Evolutionary conservation across 2,888 invertebrate species (phyloP), one percentile per base, ranked within the genome.

Genomic region (Dyspetes luteomarginatus): DNA sequence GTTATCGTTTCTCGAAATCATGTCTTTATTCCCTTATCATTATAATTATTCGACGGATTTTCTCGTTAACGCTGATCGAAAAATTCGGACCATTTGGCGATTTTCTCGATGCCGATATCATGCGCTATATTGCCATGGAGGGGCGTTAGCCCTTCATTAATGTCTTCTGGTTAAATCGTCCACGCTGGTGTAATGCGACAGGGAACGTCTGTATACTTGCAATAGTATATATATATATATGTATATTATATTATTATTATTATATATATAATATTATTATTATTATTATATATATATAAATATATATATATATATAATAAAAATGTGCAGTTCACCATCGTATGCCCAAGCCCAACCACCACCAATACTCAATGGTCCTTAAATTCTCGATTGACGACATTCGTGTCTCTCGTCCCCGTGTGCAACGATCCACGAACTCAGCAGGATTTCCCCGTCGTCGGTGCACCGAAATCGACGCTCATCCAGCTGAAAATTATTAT

Each of bases 331-430:
- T 15, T 28, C 43, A 17, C 36, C 36, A 9, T 15, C 45, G 9
- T 58, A 58, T 48, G 45, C 12, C 28, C 22, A 36, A 64, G 24
- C 41, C 56, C 9, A 9, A 64, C 5, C 71, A 22, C 15, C 36
- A 7, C 62, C 55, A 62, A 65, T 74, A 74, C 55, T 64, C 56
- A 65, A 75, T 75, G 75, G 58, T 65, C 71, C 79, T 79, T 58
- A 69, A 79, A 79, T 79, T 65, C 52, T 43, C 30, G 65, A 65
- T 65, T 43, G 78, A 62, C 56, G 72, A 73, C 45, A 30, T 28
- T 15, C 30, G 60, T 24, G 24, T 78, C 62, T n/a, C n/a, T 24
- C 68, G 30, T 50, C 12, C 28, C 15, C 58, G 30, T 43, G 58
- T 50, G 60, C 24, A 60, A 78, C 60, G 67, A 48, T 69, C 7